Evolutionary conservation across 2,888 invertebrate genomes (phyloP), one percentile per base, ranked within the genome.

Genomic region (Trissolcus japonicus): DNA sequence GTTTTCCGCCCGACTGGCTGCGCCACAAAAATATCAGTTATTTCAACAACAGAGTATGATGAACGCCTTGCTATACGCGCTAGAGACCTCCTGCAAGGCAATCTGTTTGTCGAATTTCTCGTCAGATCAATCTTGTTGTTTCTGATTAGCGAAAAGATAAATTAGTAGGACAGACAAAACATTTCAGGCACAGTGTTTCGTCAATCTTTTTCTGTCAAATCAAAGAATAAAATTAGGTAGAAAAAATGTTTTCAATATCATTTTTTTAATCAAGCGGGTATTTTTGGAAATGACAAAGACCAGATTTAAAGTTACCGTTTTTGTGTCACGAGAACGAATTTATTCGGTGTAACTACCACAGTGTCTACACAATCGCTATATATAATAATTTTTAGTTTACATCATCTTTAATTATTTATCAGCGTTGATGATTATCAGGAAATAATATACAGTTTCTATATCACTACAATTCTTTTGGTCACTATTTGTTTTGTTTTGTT

Each of bases 331-430:
- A 86, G 88, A 87, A 87, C 86, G 85, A 87, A 83, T 88, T 87
- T 88, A 88, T 88, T 87, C 85, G 82, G 85, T 85, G 84, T 84
- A 84, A 84, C 87, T 88, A 86, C 85, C 83, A 83, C 84, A 84
- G 80, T 86, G 80, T 81, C 84, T 87, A 87, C 84, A 83, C 81
- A 83, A 81, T 84, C 78, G 81, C 84, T 85, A 85, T 82, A 80
- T 80, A 81, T 80, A 80, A 83, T 81, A 82, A 83, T 79, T 81
- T 35, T 76, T 76, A 84, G 82, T 82, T 86, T 88, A 81, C 85
- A 87, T 84, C 84, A 83, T 85, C 84, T 82, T 85, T 83, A 83
- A 83, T 35, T 35, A 35, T 35, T 35, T 82, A 82, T 82, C 80
- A 85, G 82, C 83, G 80, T 77, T 82, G 84, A 83, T 83, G 82